Percentiles rank a stretch among this genome's conserved stretches.
Evolutionary conservation across 2,888 invertebrate species (phyloP).

Genomic region (Oxytorus armatus): DNA sequence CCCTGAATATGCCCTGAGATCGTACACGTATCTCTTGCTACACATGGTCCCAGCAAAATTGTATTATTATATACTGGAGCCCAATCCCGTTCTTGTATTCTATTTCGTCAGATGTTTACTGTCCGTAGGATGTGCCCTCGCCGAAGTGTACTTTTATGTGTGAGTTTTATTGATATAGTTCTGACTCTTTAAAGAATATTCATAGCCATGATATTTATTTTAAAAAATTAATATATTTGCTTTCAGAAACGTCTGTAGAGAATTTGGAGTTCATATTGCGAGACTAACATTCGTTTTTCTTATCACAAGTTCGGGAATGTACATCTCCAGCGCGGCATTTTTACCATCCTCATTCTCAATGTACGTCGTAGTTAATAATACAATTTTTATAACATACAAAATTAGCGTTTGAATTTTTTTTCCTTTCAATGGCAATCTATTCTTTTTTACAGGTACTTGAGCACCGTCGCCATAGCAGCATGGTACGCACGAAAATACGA

Average conservation of each 20-base stretch:
- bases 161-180: constrained; percentile 85
- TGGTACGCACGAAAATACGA: constrained; percentile 95
- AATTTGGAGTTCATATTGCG: constrained; percentile 95
- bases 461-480: constrained; percentile 92
- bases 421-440: neutral
- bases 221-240: constrained; percentile 2
- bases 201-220: neutral
- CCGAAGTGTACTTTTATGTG: constrained; percentile 98
- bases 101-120: constrained; percentile 94
- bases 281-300: constrained; percentile 92
- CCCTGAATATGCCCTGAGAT: constrained; percentile 96
- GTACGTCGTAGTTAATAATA: constrained; percentile 81
- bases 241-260: constrained; percentile 93
- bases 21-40: constrained; percentile 96
- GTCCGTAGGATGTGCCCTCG: constrained; percentile 91
- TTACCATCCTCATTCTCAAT: constrained; percentile 98
- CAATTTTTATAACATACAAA: constrained; percentile 8
- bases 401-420: neutral
- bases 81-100: constrained; percentile 94
- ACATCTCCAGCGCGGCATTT: constrained; percentile 93
- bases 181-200: neutral
- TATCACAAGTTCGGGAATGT: constrained; percentile 95
- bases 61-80: constrained; percentile 90
- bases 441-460: constrained; percentile 87
- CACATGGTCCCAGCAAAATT: constrained; percentile 95